Evolutionary conservation across 2,888 invertebrate genomes (phyloP), one percentile per base, ranked within the genome.

Genomic region (Incurvaria masculella): DNA sequence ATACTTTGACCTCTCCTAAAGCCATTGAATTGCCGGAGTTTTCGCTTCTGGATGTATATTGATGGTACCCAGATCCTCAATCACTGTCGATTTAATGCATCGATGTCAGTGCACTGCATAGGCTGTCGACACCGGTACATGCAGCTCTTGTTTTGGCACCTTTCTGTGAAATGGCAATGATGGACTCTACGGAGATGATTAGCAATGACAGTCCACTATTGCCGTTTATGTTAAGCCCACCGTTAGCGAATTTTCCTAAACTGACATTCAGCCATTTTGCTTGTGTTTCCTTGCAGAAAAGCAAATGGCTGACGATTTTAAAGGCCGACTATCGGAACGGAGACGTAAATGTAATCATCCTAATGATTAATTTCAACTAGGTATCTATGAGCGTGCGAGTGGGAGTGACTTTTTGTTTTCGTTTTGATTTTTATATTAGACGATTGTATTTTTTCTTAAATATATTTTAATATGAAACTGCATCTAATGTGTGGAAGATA

Each of bases 361-460:
- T 33, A 8, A 14, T n/a, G 33, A 49, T 33, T 23, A 72, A 74
- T 76, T 75, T 74, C 74, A 74, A 76, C 76, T 79, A 76, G 76
- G 78, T 79, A 78, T 78, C 79, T 79, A 78, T 78, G 72, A 79
- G 79, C 69, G 79, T 79, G 78, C 75, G 79, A 75, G 79, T 79
- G 79, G 75, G 79, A 78, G 79, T 79, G 79, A 69, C 76, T 74
- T 78, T 75, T 53, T 53, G 48, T 52, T 53, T 76, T 73, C 73
- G 73, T 76, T 76, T 78, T 73, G 78, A 75, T 76, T 75, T 76
- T 78, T 76, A 76, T 72, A 75, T 14, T 78, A 78, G 78, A 74
- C 78, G 74, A 78, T 78, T 78, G 78, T 76, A 76, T 76, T 75
- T 72, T 73, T 78, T 72, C 72, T 20, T 44, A 16, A 26, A 18